Evolutionary conservation across 1,140 invertebrate genomes (phyloP).

Genomic region (Wasmannia auropunctata): DNA sequence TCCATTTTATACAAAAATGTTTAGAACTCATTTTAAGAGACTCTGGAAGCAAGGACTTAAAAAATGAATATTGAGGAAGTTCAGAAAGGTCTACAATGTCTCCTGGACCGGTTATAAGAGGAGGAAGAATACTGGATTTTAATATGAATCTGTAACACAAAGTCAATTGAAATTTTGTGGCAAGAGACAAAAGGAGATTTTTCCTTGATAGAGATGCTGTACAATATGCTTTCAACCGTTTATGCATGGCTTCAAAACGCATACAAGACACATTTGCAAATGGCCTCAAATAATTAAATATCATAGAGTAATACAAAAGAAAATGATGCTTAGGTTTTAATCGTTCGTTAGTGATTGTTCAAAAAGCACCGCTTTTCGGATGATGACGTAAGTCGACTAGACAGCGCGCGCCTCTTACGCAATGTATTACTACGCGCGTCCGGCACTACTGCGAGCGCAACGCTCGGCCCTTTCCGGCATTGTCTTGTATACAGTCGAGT

Average conservation of each 20-base stretch:
- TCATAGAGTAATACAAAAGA: neutral
- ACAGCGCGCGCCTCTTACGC: too few relatives aligned
- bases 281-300: neutral
- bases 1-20: neutral
- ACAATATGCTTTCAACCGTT: neutral
- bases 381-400: too few relatives aligned
- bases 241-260: neutral
- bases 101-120: neutral
- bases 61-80: neutral
- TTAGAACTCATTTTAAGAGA: neutral
- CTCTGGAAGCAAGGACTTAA: neutral
- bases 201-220: neutral
- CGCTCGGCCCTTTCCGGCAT: too few relatives aligned
- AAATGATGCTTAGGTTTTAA: constrained; percentile 2
- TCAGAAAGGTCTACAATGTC: neutral
- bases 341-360: neutral
- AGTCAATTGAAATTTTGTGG: neutral
- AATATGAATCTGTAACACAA: neutral
- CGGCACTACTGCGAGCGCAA: too few relatives aligned
- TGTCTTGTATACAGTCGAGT: too few relatives aligned
- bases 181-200: neutral
- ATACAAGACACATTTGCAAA: neutral
- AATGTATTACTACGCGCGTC: too few relatives aligned
- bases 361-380: too few relatives aligned
- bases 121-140: neutral